Evolutionary conservation across 2,888 invertebrate genomes (phyloP).

Genomic region (Morinoia aosen): DNA sequence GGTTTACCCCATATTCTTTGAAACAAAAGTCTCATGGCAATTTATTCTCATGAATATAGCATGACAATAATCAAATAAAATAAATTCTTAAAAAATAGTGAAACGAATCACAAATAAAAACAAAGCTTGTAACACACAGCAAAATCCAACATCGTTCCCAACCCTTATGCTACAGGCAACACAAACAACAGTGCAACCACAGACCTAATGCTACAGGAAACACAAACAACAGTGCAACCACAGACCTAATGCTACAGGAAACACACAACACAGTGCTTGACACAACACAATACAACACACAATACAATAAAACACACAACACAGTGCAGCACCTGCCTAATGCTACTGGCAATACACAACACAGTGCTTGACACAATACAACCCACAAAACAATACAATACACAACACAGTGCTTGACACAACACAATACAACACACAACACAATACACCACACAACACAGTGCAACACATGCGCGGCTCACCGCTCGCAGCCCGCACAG

Average conservation of each 20-base stretch:
- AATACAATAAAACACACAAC: neutral
- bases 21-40: no score
- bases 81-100: no score
- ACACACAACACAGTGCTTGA: neutral
- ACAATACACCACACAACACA: neutral
- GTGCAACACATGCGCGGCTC: neutral
- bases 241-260: neutral
- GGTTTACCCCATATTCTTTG: no score
- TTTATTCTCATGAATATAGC: no score
- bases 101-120: no score
- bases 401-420: neutral
- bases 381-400: neutral
- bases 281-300: neutral
- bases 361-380: no score
- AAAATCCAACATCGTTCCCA: neutral
- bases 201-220: no score
- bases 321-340: neutral
- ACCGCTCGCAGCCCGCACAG: neutral
- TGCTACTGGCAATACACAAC: neutral
- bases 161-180: neutral
- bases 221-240: neutral
- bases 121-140: neutral
- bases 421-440: neutral
- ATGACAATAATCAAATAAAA: no score
- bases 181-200: neutral